phyloP scores from a whole-genome alignment of 1,140 invertebrate species.

The Stegodyphus dumicola region DNA sequence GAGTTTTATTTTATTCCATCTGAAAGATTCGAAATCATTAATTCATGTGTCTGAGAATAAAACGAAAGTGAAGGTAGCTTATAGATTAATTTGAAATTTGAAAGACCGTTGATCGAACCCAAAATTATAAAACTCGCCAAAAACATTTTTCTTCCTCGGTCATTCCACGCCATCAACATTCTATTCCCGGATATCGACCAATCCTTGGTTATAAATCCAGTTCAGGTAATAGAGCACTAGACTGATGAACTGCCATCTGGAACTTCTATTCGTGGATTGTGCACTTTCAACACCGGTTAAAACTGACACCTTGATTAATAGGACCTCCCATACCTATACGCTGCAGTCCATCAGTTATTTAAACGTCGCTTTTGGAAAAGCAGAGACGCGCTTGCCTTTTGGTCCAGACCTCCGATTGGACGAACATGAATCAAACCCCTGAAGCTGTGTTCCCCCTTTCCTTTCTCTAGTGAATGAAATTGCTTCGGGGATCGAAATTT shows the following conservation, averaged over 20 bases:
- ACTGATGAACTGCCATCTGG: constrained; percentile 45
- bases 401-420: background rate
- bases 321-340: constrained; percentile 11
- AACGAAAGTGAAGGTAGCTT: no score
- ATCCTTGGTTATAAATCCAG: constrained; percentile 44
- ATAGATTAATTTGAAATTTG: no score
- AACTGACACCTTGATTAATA: constrained; percentile 53
- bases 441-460: background rate
- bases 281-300: constrained; percentile 55
- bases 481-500: background rate
- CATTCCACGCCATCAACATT: background rate
- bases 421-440: background rate
- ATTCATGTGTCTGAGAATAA: no score
- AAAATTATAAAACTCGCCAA: background rate
- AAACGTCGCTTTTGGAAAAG: constrained; percentile 42
- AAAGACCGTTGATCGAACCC: background rate
- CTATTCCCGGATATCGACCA: constrained; percentile 19
- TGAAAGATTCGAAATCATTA: no score
- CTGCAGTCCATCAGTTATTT: constrained; percentile 38
- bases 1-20: no score
- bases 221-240: constrained; percentile 33
- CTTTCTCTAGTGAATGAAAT: no score
- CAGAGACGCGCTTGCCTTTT: background rate
- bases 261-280: constrained; percentile 55
- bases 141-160: constrained; percentile 3